These are phyloP conservation scores for Neoitamus cyanurus DNA, from an alignment of 2,888 invertebrate genomes.

Conservation along the genomic window DNA sequence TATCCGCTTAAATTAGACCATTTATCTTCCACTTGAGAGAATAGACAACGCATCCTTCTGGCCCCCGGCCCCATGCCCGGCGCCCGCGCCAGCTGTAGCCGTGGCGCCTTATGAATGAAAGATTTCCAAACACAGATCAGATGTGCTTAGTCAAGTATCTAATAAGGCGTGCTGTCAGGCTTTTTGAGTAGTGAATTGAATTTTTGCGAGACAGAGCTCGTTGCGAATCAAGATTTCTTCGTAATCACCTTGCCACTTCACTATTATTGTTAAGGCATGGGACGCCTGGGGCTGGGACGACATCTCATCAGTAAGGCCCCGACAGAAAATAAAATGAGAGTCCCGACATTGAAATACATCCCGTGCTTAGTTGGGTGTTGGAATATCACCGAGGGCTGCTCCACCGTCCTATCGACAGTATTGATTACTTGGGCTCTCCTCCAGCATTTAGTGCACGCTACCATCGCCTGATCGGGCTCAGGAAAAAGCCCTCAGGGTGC, in stretches of 20 bases:
- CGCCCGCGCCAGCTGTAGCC: neutral
- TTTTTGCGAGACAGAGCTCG: neutral
- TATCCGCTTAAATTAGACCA: neutral
- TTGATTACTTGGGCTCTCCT: neutral
- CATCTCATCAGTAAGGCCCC: neutral
- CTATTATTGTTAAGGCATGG: neutral
- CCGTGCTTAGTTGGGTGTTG: neutral
- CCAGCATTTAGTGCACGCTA: neutral
- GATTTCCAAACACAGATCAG: neutral
- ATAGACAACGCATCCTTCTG: neutral
- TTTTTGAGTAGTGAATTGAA: conserved; percentile 10
- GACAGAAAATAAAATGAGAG: conserved; percentile 9
- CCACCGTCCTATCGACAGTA: neutral
- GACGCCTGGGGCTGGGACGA: neutral
- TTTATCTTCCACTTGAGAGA: conserved; percentile 7
- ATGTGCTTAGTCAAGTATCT: neutral
- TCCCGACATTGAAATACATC: conserved; percentile 17
- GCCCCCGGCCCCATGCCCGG: no score
- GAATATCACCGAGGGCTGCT: neutral
- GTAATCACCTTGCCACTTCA: conserved; percentile 14
- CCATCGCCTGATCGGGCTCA: neutral
- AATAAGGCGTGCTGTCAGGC: conserved; percentile 10
- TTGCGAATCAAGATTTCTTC: neutral
- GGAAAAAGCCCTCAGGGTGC: neutral
- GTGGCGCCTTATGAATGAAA: neutral